Conservation (phyloP, 2,888 invertebrate species). For the Isoperla grammatica region DNA sequence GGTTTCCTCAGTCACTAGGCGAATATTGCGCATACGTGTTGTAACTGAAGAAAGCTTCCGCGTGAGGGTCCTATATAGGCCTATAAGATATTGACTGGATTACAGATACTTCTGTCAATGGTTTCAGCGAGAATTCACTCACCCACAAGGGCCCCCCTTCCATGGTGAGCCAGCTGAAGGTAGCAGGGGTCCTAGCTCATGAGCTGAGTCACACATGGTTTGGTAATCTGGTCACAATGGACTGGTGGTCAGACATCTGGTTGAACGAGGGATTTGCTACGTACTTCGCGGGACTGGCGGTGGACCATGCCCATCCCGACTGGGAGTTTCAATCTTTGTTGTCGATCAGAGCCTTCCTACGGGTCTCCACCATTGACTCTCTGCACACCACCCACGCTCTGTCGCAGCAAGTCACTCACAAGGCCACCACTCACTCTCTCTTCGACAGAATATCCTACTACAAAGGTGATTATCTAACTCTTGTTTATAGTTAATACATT, state of each 20-base stretch:
- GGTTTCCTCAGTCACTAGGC: too few species aligned
- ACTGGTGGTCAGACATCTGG: slow-evolving; percentile 29
- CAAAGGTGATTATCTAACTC: slow-evolving; percentile 43
- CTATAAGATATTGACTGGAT: too few species aligned
- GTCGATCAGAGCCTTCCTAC: slow-evolving; percentile 40
- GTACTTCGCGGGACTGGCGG: slow-evolving; percentile 44
- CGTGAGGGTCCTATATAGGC: too few species aligned
- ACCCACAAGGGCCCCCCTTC: slow-evolving; percentile 32
- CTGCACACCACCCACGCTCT: slow-evolving; percentile 46
- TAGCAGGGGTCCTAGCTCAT: slow-evolving; percentile 22
- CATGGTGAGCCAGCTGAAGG: not conserved
- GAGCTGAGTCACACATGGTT: slow-evolving; percentile 28
- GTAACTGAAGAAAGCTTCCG: too few species aligned
- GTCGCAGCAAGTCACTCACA: slow-evolving; percentile 43
- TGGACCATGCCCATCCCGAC: slow-evolving; percentile 46
- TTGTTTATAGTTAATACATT: too few species aligned
- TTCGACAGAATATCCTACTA: slow-evolving; percentile 48
- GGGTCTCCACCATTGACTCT: slow-evolving; percentile 43
- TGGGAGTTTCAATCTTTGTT: slow-evolving; percentile 55
- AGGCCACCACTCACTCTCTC: slow-evolving; percentile 45
- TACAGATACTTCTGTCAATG: not conserved
- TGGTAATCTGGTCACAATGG: slow-evolving; percentile 25
- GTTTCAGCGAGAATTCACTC: slow-evolving; percentile 23
- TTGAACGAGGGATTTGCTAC: slow-evolving; percentile 32
- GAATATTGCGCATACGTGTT: too few species aligned